Conservation (phyloP, 64 coral and sea anemone species). For the Astreopora myriophthalma region DNA sequence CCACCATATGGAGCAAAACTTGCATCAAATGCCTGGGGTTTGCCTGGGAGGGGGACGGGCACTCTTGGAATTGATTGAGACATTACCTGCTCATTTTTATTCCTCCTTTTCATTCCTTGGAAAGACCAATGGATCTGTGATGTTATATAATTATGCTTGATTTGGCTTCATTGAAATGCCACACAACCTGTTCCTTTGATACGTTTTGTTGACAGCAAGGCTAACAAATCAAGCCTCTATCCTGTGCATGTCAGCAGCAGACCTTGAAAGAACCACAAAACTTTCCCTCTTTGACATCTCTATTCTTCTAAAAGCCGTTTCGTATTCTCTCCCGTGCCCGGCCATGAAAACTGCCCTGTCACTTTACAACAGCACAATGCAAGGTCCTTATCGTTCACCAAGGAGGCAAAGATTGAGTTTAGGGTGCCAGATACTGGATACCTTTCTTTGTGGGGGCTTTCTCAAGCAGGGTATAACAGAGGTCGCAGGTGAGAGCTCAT, state of each 20-base stretch:
- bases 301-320: conserved; percentile 73
- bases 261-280: conserved; percentile 78
- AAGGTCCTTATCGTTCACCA: background rate
- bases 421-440: conserved; percentile 83
- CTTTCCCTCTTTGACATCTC: conserved; percentile 81
- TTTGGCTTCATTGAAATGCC: background rate
- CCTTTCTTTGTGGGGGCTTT: conserved; percentile 74
- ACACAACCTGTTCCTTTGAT: background rate
- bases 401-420: conserved; percentile 46
- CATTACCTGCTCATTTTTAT: too few species aligned
- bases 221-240: conserved; percentile 54
- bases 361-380: conserved; percentile 1
- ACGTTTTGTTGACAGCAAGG: conserved; percentile 24
- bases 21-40: too few species aligned
- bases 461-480: conserved; percentile 84
- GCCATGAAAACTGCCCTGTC: conserved; percentile 73
- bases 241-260: conserved; percentile 84
- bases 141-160: too few species aligned
- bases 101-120: too few species aligned
- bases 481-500: conserved; percentile 85
- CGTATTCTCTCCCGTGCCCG: conserved; percentile 53
- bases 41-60: too few species aligned
- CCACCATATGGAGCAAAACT: too few species aligned
- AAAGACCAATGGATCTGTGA: too few species aligned
- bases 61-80: too few species aligned